Evolutionary conservation across 2,888 invertebrate species (phyloP).

Genomic region (Pristionchus japonicus): DNA sequence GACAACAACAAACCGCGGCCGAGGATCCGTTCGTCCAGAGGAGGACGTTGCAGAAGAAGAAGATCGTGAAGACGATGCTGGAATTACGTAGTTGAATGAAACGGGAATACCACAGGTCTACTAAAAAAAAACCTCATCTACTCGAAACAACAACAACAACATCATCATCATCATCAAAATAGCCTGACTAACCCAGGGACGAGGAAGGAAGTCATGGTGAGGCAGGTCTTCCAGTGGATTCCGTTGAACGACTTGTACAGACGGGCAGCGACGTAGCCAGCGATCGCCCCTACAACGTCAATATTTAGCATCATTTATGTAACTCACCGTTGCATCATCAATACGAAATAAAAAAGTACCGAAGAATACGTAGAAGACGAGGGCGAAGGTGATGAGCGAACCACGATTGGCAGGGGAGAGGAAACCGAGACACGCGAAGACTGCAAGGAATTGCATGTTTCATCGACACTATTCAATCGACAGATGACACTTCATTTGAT

Average conservation of each 20-base stretch:
- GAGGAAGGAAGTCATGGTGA: constrained; percentile 93
- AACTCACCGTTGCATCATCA: background rate
- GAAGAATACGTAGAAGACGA: constrained; percentile 95
- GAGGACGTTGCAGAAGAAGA: constrained; percentile 96
- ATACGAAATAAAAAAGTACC: constrained; percentile 78
- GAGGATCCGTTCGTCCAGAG: constrained; percentile 96
- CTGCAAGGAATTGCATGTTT: constrained; percentile 77
- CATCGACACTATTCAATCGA: background rate
- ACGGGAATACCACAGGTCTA: too few species aligned
- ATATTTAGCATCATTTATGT: background rate
- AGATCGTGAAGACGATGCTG: constrained; percentile 94
- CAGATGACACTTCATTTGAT: background rate
- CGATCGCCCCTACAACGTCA: constrained; percentile 81
- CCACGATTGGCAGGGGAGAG: constrained; percentile 98
- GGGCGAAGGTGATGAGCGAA: constrained; percentile 96
- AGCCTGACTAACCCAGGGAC: constrained; percentile 89
- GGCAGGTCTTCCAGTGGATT: constrained; percentile 98
- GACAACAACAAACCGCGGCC: constrained; percentile 82
- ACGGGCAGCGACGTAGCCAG: constrained; percentile 95
- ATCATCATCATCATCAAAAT: too few species aligned
- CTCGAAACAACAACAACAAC: too few species aligned
- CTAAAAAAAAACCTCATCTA: too few species aligned
- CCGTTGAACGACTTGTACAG: constrained; percentile 97
- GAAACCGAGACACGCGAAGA: constrained; percentile 98
- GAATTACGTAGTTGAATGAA: too few species aligned